Conservation (phyloP, 2,888 invertebrate genomes). For the Hirtodrosophila duncani region DNA sequence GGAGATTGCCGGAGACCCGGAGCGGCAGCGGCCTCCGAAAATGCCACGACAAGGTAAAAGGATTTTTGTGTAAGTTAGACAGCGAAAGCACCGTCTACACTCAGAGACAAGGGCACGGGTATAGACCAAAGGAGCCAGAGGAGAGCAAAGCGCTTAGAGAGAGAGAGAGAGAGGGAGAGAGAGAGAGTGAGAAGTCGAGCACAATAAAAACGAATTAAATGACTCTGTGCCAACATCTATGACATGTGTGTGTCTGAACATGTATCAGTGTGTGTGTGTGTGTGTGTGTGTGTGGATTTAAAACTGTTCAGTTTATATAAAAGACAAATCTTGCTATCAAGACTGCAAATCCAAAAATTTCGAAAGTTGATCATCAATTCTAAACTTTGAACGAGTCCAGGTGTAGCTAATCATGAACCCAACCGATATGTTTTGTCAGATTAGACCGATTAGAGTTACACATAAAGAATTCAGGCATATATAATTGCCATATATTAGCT, state of each 20-base stretch:
- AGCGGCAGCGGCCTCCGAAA: constrained; percentile 12
- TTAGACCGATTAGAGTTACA: no score
- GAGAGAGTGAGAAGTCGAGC: background rate
- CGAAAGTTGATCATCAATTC: no score
- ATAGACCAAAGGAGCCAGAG: no score
- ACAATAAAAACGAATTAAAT: constrained; percentile 28
- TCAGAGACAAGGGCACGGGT: background rate
- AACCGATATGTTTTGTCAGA: no score
- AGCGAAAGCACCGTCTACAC: constrained; percentile 19
- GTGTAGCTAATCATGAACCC: no score
- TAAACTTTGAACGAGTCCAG: no score
- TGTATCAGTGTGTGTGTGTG: constrained; percentile 5
- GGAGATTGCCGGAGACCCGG: background rate
- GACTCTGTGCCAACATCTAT: constrained; percentile 10
- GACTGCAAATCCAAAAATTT: no score
- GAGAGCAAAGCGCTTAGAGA: background rate
- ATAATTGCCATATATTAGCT: no score
- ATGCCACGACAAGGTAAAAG: constrained; percentile 48
- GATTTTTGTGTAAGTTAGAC: constrained; percentile 66
- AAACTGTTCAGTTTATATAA: constrained; percentile 6
- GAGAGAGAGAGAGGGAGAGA: background rate
- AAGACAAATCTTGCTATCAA: no score
- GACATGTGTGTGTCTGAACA: constrained; percentile 1
- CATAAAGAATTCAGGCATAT: no score
- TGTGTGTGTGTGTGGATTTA: constrained; percentile 5